Base-by-base conservation (phyloP, 2,888 invertebrate genomes). In the Pilophorus perplexus region DNA sequence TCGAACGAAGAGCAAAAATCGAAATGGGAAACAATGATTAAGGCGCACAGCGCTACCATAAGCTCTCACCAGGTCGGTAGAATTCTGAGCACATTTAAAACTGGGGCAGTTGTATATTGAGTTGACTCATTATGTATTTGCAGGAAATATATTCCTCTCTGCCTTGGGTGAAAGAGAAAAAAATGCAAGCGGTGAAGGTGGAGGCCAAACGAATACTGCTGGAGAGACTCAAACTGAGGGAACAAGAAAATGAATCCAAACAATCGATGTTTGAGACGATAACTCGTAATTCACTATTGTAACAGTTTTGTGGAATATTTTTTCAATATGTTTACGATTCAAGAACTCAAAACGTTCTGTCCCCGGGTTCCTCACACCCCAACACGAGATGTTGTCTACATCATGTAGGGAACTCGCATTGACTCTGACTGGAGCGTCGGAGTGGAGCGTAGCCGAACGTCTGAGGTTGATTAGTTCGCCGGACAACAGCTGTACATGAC, bases 121-220 rank as follows among this genome's bases (percentile, higher is more conserved):
- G 10, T 18, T 8, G 12, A 44, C 20, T 2, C 18, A 44, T 44
- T 2, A 44, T 8, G 5, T 28, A n/a, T 2, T 52, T 52, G 25
- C 8, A 52, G 52, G 33, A 52, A 52, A 28, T 25, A 18, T 52
- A 18, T 3, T 10, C 14, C 27, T 27, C 14, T 8, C 52, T 52
- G 25, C 52, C 52, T 14, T 52, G 52, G 52, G 52, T 52, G n/a
- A 27, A 28, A 27, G 28, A 52, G 14, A 52, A 52, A 14, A 52
- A 52, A 16, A 12, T 2, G 14, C 10, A 20, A 16, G 18, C 14
- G 1, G 52, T 52, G 16, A 18, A 6, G 27, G 52, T 52, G 4
- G 52, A 27, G 52, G 28, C 25, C 25, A 52, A 52, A 28, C 28
- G 52, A 1, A n/a, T 52, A 6, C 12, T 52, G 3, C 14, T 52